Evolutionary conservation across 1,140 invertebrate genomes (phyloP).

Genomic region (Oedothorax gibbosus): DNA sequence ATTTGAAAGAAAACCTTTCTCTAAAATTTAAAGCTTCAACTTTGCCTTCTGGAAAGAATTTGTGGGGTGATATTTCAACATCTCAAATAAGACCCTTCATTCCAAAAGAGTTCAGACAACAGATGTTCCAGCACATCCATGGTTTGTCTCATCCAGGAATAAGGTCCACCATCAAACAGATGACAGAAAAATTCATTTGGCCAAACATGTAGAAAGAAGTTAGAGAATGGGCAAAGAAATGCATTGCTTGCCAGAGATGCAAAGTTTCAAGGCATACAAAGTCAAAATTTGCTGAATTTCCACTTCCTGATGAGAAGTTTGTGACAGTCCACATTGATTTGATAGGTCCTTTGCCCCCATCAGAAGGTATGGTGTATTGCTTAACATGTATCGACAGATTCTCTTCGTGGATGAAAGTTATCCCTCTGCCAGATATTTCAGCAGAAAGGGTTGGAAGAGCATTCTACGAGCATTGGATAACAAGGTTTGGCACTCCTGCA

Average conservation of each 20-base stretch:
- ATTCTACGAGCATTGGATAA: no score
- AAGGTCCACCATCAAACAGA: constrained; percentile 25
- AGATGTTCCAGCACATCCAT: constrained; percentile 4
- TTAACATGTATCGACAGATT: constrained; percentile 67
- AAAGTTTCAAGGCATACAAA: constrained; percentile 55
- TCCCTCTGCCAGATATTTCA: no score
- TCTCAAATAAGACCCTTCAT: neutral
- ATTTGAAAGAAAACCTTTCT: neutral
- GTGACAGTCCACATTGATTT: constrained; percentile 71
- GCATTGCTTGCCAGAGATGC: constrained; percentile 27
- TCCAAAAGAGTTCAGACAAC: neutral
- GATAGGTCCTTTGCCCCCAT: constrained; percentile 69
- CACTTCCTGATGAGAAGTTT: constrained; percentile 63
- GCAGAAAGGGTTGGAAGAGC: no score
- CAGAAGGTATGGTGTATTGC: constrained; percentile 66
- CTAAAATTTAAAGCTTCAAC: neutral
- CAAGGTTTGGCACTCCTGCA: no score
- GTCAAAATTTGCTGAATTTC: constrained; percentile 36
- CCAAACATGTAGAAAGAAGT: constrained; percentile 39
- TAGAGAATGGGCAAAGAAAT: constrained; percentile 13
- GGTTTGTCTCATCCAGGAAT: constrained; percentile 37
- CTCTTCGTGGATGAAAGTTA: no score
- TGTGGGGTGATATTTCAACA: constrained; percentile 32
- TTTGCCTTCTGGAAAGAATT: constrained; percentile 67
- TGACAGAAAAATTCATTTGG: constrained; percentile 52